A percentile compares a stretch with the other conserved stretches of the same genome.
Evolutionary conservation across 2,888 invertebrate species (phyloP).

Genomic region (Agrochola macilenta): DNA sequence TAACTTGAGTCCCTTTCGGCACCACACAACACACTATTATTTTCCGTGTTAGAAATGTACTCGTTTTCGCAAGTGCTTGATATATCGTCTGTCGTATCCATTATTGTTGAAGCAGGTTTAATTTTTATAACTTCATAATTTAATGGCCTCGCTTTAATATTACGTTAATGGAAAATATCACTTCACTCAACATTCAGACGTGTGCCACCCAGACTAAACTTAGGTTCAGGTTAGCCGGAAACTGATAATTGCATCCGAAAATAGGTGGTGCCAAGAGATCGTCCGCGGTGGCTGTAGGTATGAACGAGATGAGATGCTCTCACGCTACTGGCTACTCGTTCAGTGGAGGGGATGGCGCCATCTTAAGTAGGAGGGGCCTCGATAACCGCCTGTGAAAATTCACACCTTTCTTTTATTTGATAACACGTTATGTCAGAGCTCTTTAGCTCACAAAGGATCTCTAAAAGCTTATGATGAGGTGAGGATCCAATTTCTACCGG

Average conservation of each 20-base stretch:
- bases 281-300: slow-evolving; percentile 84
- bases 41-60: slow-evolving; percentile 64
- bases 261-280: slow-evolving; percentile 85
- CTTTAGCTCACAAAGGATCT: slow-evolving; percentile 88
- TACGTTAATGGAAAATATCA: slow-evolving; percentile 23
- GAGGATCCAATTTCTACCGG: slow-evolving; percentile 84
- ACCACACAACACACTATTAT: slow-evolving; percentile 66
- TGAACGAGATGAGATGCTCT: slow-evolving; percentile 79
- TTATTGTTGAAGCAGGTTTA: slow-evolving; percentile 60
- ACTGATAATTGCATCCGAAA: slow-evolving; percentile 89
- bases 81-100: slow-evolving; percentile 83
- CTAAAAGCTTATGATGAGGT: slow-evolving; percentile 89
- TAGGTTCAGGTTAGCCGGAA: slow-evolving; percentile 73
- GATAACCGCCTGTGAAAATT: slow-evolving; percentile 87
- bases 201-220: slow-evolving; percentile 70
- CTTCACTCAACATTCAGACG: slow-evolving; percentile 54
- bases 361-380: slow-evolving; percentile 88
- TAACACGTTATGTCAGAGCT: slow-evolving; percentile 89
- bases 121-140: slow-evolving; percentile 49
- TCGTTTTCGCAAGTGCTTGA: slow-evolving; percentile 87
- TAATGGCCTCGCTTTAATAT: slow-evolving; percentile 2
- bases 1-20: slow-evolving; percentile 73
- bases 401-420: slow-evolving; percentile 91
- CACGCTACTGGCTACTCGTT: slow-evolving; percentile 83
- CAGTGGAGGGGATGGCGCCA: slow-evolving; percentile 87